Evolutionary conservation across 2,113 vertebrate genomes (phyloP), one percentile per base, ranked within the genome.

Genomic region (Tetrax tetrax): DNA sequence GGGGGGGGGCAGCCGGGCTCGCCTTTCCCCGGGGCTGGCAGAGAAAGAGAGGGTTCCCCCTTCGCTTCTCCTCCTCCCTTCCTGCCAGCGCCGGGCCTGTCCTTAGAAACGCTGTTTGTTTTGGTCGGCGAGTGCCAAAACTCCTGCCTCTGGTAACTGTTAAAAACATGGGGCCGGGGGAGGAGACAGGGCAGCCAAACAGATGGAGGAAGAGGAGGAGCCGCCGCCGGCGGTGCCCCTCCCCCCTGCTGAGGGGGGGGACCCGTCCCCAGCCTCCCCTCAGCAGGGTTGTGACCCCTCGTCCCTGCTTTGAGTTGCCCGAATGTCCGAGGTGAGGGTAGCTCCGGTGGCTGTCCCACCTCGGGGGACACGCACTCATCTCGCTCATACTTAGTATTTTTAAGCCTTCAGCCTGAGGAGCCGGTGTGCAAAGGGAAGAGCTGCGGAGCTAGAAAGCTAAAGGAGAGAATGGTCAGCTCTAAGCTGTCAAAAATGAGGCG

Each of bases 51-150:
- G 28, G 18, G 12, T 7, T 37, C 5, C 5, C 27, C 13, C 28
- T 14, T 31, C 23, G 20, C 23, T 29, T 45, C 20, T 47, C 8
- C 43, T 41, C 64, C 24, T 57, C 38, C 38, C 16, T 45, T 57
- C 64, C 38, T 17, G 28, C 35, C 41, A 16, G 8, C 15, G 35
- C 43, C 8, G 38, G 35, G 50, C 56, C 50, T 15, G 80, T 69
- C 94, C 96, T 91, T 97, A 69, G 97, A 91, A 89, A 96, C 95
- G 37, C 33, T 96, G 93, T 89, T 96, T 97, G 96, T 97, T 97
- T 96, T 94, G 91, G 65, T 90, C 87, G 43, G 83, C 9, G 21
- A 4, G n/a, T 95, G 97, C 96, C 94, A 96, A 86, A 56, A 60
- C 83, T 82, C 50, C 33, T 68, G 92, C 71, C 76, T 86, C 38